Conservation (phyloP, 1,140 invertebrate species). For the Achroia grisella region DNA sequence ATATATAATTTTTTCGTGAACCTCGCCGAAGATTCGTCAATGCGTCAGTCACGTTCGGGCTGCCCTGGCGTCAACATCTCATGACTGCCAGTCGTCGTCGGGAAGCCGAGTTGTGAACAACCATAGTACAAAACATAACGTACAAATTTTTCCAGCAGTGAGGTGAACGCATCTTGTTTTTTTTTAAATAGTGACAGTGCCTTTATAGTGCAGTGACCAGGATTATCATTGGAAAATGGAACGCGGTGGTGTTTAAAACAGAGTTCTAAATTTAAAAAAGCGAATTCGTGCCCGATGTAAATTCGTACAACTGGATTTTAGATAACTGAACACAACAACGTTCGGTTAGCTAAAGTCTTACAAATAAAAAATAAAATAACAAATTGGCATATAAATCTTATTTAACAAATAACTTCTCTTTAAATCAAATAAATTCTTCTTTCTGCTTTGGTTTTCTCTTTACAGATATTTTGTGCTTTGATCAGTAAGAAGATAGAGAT, state of each 20-base stretch:
- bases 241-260: conserved; percentile 19
- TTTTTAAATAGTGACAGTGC: conserved; percentile 47
- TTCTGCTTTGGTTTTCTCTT: conserved; percentile 57
- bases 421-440: conserved; percentile 44
- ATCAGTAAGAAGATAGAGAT: conserved; percentile 11
- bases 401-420: conserved; percentile 6
- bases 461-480: conserved; percentile 51
- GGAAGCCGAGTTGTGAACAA: conserved; percentile 60
- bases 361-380: conserved; percentile 14
- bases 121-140: conserved; percentile 66
- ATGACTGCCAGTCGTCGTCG: conserved; percentile 35
- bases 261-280: conserved; percentile 28
- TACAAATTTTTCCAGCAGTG: conserved; percentile 65
- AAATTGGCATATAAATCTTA: conserved; percentile 26
- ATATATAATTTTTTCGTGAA: conserved; percentile 66
- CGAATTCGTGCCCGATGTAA: conserved; percentile 31
- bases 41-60: conserved; percentile 61
- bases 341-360: conserved; percentile 53
- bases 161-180: conserved; percentile 45
- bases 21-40: conserved; percentile 60
- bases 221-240: conserved; percentile 29
- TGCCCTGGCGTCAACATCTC: conserved; percentile 54
- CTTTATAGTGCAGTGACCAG: conserved; percentile 37
- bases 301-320: conserved; percentile 42
- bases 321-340: conserved; percentile 32